phyloP scores from a whole-genome alignment of 1,140 invertebrate genomes.

The Drosophila burlai region DNA sequence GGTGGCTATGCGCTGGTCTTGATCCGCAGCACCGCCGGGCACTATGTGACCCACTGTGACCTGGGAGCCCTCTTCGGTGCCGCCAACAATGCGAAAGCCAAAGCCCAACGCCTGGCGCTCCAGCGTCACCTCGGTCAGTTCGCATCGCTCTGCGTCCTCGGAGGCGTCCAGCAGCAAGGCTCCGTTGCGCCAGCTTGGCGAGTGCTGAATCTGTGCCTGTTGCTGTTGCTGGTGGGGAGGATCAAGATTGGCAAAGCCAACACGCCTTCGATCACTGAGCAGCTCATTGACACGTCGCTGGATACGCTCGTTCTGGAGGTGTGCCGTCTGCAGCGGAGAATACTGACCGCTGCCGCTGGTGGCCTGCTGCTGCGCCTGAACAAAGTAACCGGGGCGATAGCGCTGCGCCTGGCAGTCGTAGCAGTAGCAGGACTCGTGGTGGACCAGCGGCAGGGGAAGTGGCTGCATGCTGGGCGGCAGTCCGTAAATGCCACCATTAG shows the following conservation, averaged over 20 bases:
- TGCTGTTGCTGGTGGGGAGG: slow-evolving; percentile 46
- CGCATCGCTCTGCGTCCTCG: slow-evolving; percentile 87
- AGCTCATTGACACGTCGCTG: slow-evolving; percentile 81
- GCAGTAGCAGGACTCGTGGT: slow-evolving; percentile 82
- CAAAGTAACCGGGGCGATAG: slow-evolving; percentile 69
- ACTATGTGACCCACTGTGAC: slow-evolving; percentile 98
- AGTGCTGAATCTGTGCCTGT: slow-evolving; percentile 57
- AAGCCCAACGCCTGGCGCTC: slow-evolving; percentile 94
- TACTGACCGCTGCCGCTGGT: slow-evolving; percentile 46
- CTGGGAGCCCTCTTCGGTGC: slow-evolving; percentile 98
- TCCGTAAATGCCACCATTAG: slow-evolving; percentile 66
- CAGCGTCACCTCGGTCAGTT: slow-evolving; percentile 92
- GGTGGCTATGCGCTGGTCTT: slow-evolving; percentile 93
- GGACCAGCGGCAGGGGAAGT: slow-evolving; percentile 58
- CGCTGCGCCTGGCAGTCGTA: slow-evolving; percentile 82
- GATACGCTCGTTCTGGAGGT: slow-evolving; percentile 81
- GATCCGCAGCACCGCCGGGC: slow-evolving; percentile 94
- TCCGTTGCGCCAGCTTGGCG: slow-evolving; percentile 70
- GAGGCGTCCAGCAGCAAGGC: slow-evolving; percentile 74
- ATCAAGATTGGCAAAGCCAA: slow-evolving; percentile 80
- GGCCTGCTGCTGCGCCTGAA: slow-evolving; percentile 48
- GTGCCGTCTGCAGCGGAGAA: slow-evolving; percentile 76
- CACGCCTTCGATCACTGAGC: slow-evolving; percentile 73
- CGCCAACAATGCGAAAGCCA: slow-evolving; percentile 99
- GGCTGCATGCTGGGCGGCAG: slow-evolving; percentile 76